phyloP scores from a whole-genome alignment of 2,113 vertebrate species.

The Riparia riparia region DNA sequence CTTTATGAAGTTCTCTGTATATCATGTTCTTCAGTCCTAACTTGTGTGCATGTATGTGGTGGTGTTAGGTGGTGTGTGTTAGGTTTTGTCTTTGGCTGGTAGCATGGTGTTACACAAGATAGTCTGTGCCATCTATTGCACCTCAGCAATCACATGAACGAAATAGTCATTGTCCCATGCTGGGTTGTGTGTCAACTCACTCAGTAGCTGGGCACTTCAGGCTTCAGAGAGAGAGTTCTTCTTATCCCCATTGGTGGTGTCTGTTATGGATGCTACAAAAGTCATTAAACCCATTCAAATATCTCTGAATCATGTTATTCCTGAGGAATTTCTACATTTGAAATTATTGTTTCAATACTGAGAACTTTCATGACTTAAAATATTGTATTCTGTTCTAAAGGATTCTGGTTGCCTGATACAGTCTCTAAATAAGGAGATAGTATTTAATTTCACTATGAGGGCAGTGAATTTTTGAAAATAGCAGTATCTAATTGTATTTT shows the following conservation, averaged over 20 bases:
- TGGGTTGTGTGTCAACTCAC: background rate
- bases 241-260: background rate
- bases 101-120: background rate
- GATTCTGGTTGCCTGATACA: background rate
- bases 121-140: background rate
- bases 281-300: background rate
- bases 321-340: background rate
- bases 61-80: background rate
- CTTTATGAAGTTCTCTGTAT: background rate
- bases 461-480: background rate
- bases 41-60: background rate
- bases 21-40: background rate
- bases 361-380: background rate
- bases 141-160: background rate
- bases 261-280: background rate
- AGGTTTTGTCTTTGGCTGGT: background rate
- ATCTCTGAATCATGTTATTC: background rate
- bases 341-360: background rate
- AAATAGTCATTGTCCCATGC: background rate
- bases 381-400: background rate
- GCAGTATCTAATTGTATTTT: background rate
- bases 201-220: background rate
- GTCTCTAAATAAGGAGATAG: background rate
- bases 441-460: background rate
- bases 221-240: background rate